These are phyloP conservation scores for Darevskia nairensis DNA, from an alignment of 2,797 vertebrate genomes.

Conservation along the genomic window DNA sequence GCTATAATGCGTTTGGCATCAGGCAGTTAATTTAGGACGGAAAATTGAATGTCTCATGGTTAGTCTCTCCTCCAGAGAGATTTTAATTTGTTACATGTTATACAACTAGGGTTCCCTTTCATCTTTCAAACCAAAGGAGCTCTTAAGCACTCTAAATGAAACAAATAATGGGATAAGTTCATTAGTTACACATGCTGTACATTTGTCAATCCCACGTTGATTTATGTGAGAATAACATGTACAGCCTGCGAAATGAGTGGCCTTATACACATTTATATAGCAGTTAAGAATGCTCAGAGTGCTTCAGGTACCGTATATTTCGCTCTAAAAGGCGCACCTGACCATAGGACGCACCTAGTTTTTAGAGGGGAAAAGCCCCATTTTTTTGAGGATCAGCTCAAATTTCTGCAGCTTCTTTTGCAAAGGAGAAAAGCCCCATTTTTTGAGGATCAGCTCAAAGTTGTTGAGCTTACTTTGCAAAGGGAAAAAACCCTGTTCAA, in stretches of 20 bases:
- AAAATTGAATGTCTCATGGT: background rate
- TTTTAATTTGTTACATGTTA: conserved; percentile 14
- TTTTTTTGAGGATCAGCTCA: no score
- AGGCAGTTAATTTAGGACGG: background rate
- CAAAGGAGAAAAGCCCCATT: no score
- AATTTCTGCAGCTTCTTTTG: no score
- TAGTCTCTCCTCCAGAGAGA: conserved; percentile 46
- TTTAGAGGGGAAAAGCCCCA: no score
- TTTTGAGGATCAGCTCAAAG: no score
- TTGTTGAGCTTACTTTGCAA: no score
- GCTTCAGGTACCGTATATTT: background rate
- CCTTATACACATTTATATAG: conserved; percentile 1
- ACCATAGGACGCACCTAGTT: no score
- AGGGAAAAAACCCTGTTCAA: no score
- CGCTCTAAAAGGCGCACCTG: no score
- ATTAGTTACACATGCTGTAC: background rate
- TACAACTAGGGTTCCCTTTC: background rate
- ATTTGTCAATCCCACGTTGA: background rate
- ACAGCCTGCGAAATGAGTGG: background rate
- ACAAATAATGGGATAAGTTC: background rate
- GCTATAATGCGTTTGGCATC: conserved; percentile 33
- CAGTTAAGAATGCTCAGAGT: background rate
- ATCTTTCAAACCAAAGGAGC: background rate
- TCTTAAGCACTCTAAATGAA: background rate
- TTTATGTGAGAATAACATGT: background rate